These are phyloP conservation scores for Acropternis orthonyx DNA, from an alignment of 2,797 vertebrate species.

Conservation along the genomic window DNA sequence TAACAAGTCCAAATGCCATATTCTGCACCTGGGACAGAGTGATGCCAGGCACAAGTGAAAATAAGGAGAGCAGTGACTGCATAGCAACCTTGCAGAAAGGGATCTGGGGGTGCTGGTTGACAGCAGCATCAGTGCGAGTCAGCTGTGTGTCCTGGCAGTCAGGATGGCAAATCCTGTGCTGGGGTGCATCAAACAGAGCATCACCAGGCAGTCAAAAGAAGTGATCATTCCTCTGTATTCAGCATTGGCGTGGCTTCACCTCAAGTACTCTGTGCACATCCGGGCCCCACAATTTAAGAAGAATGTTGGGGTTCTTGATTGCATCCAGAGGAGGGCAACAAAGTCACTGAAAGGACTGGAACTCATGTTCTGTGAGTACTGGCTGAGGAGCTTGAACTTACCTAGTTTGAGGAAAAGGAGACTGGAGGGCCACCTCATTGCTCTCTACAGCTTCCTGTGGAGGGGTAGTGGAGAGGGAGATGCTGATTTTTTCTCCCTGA, in stretches of 20 bases:
- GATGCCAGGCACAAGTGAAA: fast-evolving
- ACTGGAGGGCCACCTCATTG: not conserved
- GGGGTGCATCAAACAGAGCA: not conserved
- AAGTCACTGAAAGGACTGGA: fast-evolving
- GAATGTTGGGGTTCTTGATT: not conserved
- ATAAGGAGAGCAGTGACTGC: fast-evolving
- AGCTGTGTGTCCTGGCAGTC: fast-evolving
- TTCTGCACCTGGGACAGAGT: not conserved
- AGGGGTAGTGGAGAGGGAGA: not conserved
- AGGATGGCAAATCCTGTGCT: not conserved
- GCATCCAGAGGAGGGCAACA: fast-evolving
- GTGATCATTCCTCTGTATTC: not conserved
- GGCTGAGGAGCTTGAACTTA: not conserved
- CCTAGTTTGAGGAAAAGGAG: not conserved
- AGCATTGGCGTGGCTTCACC: fast-evolving
- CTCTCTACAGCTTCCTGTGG: not conserved
- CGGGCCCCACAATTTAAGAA: not conserved
- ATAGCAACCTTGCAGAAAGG: not conserved
- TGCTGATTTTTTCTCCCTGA: not conserved
- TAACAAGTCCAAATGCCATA: not conserved
- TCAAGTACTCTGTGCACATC: no score
- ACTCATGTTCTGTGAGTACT: not conserved
- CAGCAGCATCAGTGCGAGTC: not conserved
- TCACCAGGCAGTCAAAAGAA: not conserved
- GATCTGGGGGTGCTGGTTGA: fast-evolving